Evolutionary conservation across 2,797 vertebrate species (phyloP).

Genomic region (Sciaenops ocellatus): DNA sequence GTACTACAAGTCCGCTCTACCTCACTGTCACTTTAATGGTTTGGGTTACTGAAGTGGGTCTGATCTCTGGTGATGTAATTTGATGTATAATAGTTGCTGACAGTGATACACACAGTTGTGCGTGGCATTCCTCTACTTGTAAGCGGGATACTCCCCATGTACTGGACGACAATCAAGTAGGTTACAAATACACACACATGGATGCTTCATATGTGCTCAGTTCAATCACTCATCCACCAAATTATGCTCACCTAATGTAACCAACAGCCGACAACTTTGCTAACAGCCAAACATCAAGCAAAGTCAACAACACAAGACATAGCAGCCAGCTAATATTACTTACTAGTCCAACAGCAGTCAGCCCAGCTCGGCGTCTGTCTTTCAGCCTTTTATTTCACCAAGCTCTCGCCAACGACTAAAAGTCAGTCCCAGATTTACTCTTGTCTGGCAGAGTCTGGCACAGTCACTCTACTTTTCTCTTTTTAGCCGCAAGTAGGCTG

Average conservation of each 20-base stretch:
- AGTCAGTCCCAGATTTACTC: no score
- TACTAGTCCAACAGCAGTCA: no score
- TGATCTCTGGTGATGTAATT: slow-evolving; percentile 65
- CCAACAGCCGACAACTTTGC: no score
- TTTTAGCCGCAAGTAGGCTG: no score
- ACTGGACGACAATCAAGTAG: slow-evolving; percentile 20
- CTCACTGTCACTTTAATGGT: slow-evolving; percentile 44
- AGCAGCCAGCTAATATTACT: no score
- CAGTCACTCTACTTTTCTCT: no score
- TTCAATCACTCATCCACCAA: background rate
- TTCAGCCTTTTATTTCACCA: no score
- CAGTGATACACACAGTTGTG: slow-evolving; percentile 49
- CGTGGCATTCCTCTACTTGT: slow-evolving; percentile 24
- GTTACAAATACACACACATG: background rate
- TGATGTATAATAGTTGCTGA: slow-evolving; percentile 72
- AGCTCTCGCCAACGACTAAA: no score
- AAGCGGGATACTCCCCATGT: slow-evolving; percentile 3
- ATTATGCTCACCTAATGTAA: background rate
- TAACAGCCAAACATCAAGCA: no score
- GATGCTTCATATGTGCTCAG: background rate
- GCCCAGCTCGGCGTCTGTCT: no score
- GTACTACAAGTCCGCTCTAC: slow-evolving; percentile 39
- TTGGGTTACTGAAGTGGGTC: slow-evolving; percentile 35
- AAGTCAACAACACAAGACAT: no score
- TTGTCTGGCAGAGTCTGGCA: no score